These are phyloP conservation scores for Temnothorax unifasciatus DNA, from an alignment of 2,888 invertebrate species.

Conservation along the genomic window DNA sequence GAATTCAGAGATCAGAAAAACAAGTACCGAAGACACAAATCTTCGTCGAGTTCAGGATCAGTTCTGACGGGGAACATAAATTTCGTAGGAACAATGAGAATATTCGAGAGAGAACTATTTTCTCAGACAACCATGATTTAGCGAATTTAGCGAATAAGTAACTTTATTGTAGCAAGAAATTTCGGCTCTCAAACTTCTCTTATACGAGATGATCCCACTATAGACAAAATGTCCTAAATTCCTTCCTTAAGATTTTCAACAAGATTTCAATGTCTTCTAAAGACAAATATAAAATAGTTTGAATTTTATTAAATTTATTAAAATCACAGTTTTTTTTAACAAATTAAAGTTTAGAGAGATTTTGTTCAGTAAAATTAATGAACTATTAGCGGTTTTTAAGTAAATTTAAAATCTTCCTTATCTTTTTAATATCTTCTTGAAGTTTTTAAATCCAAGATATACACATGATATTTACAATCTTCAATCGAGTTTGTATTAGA, in stretches of 20 bases:
- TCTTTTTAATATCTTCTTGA: background rate
- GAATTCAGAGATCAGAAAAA: background rate
- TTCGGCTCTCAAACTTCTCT: constrained; percentile 28
- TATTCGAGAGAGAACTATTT: constrained; percentile 39
- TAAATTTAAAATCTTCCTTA: background rate
- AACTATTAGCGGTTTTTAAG: background rate
- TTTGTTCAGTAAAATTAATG: background rate
- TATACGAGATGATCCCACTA: background rate
- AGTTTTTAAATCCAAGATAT: background rate
- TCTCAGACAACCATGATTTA: constrained; percentile 24
- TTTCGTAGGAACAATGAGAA: constrained; percentile 5
- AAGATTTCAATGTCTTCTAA: background rate
- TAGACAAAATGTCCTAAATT: background rate
- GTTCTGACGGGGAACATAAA: constrained; percentile 15
- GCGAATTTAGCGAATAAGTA: constrained; percentile 37
- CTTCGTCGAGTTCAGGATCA: constrained; percentile 31
- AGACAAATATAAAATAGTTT: background rate
- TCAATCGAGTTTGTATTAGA: background rate
- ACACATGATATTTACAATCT: background rate
- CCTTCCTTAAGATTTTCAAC: background rate
- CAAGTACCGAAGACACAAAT: constrained; percentile 13
- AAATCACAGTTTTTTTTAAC: background rate
- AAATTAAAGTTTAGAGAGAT: background rate
- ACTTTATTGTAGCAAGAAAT: constrained; percentile 30
- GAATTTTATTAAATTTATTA: background rate